Percentiles rank a stretch among this genome's conserved stretches.
Evolutionary conservation across 2,888 invertebrate species (phyloP).

Genomic region (Ypsolopha scabrella): DNA sequence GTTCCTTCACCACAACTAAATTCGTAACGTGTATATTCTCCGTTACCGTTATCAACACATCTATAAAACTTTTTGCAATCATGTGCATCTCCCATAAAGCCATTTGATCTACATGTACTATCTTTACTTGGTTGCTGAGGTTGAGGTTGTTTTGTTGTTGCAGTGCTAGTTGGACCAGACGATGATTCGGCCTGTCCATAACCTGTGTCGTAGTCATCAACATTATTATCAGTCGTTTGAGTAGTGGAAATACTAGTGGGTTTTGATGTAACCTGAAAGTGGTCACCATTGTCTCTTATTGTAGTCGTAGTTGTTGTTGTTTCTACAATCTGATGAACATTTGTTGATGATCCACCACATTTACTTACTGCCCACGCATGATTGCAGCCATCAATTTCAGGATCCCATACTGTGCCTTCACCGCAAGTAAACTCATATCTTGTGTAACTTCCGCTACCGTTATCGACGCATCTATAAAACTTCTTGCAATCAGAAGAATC

Average conservation of each 20-base stretch:
- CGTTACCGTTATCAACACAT: constrained; percentile 73
- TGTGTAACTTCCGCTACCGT: constrained; percentile 43
- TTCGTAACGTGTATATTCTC: constrained; percentile 70
- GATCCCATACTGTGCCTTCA: constrained; percentile 70
- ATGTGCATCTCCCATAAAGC: constrained; percentile 75
- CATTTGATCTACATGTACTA: constrained; percentile 47
- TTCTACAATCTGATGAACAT: constrained; percentile 13
- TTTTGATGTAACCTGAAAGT: constrained; percentile 1
- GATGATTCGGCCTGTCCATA: constrained; percentile 20
- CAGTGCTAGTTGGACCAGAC: constrained; percentile 9
- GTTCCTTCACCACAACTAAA: constrained; percentile 76
- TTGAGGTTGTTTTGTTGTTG: constrained; percentile 4
- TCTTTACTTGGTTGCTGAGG: constrained; percentile 6
- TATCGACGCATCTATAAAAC: constrained; percentile 67
- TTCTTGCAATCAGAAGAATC: constrained; percentile 65
- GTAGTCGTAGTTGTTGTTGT: constrained; percentile 6
- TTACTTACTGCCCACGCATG: constrained; percentile 45
- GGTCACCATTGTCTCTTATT: neutral
- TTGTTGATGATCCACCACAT: constrained; percentile 13
- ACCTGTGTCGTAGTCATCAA: constrained; percentile 20
- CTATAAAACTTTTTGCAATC: constrained; percentile 78
- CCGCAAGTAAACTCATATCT: constrained; percentile 67
- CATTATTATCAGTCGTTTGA: constrained; percentile 9
- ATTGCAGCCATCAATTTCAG: constrained; percentile 66
- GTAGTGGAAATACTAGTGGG: constrained; percentile 12